Conservation (phyloP, 2,797 vertebrate genomes). For the Coreius guichenoti region DNA sequence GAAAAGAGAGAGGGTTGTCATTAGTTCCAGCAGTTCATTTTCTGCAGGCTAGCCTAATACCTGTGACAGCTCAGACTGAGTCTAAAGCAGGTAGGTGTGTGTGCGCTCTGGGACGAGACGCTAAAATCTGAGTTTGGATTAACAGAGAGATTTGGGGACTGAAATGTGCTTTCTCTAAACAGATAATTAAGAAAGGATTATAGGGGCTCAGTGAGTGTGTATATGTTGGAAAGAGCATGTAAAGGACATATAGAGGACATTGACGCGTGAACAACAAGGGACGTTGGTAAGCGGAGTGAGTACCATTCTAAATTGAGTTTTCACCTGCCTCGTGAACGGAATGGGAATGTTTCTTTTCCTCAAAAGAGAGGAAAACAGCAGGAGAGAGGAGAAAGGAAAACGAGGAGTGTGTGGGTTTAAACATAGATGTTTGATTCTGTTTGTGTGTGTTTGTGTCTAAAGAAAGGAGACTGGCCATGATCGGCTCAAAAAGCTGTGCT, state of each 20-base stretch:
- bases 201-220: slow-evolving; percentile 13
- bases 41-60: slow-evolving; percentile 72
- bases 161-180: slow-evolving; percentile 44
- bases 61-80: slow-evolving; percentile 69
- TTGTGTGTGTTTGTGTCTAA: neutral
- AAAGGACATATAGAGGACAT: slow-evolving; percentile 42
- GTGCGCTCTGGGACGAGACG: slow-evolving; percentile 62
- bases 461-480: neutral
- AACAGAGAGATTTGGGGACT: slow-evolving; percentile 27
- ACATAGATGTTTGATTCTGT: slow-evolving; percentile 4
- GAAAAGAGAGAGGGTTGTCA: slow-evolving; percentile 65
- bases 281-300: slow-evolving; percentile 23
- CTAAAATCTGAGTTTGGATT: slow-evolving; percentile 50
- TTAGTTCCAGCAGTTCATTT: slow-evolving; percentile 79
- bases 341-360: slow-evolving; percentile 64
- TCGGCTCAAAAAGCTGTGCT: neutral
- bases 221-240: slow-evolving; percentile 44
- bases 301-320: slow-evolving; percentile 67
- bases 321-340: slow-evolving; percentile 61
- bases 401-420: slow-evolving; percentile 14
- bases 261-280: neutral
- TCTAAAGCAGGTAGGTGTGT: slow-evolving; percentile 72
- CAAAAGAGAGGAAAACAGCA: slow-evolving; percentile 39
- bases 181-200: slow-evolving; percentile 59
- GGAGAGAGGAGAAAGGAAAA: slow-evolving; percentile 55